Percentiles rank a stretch among this genome's conserved stretches.
Evolutionary conservation across 2,797 vertebrate species (phyloP).

Genomic region (Poecilia picta): DNA sequence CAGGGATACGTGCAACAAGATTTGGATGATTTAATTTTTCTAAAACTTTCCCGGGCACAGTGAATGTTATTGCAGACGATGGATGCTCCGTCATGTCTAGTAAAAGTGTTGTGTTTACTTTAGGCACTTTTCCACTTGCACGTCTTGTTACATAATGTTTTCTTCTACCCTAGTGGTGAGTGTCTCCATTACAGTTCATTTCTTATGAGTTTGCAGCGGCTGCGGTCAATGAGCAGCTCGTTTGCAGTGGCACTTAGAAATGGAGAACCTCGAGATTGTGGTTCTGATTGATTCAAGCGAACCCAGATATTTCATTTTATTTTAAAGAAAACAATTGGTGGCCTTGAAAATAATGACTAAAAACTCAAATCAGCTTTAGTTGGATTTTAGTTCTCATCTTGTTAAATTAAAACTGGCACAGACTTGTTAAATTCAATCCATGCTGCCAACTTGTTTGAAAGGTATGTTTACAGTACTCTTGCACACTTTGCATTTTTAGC

Average conservation of each 20-base stretch:
- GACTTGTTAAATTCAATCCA: not conserved
- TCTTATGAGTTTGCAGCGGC: no score
- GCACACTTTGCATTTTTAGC: constrained; percentile 8
- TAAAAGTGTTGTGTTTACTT: not conserved
- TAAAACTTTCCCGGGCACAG: not conserved
- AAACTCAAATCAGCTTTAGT: not conserved
- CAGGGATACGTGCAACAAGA: not conserved
- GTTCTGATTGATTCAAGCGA: no score
- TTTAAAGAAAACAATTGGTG: no score
- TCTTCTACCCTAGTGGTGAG: no score
- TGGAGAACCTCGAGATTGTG: no score
- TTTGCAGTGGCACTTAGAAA: no score
- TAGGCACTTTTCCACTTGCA: not conserved
- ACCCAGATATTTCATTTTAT: no score
- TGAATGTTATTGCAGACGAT: not conserved
- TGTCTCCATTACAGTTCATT: no score
- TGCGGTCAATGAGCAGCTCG: no score
- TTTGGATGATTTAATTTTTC: not conserved
- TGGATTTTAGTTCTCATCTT: not conserved
- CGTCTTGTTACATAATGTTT: no score
- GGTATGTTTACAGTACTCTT: not conserved
- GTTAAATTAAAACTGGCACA: constrained; percentile 2
- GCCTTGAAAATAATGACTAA: no score
- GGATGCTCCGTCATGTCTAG: not conserved
- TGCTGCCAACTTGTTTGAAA: not conserved